phyloP scores from a whole-genome alignment of 2,888 invertebrate species.

The Apotomis betuletana region DNA sequence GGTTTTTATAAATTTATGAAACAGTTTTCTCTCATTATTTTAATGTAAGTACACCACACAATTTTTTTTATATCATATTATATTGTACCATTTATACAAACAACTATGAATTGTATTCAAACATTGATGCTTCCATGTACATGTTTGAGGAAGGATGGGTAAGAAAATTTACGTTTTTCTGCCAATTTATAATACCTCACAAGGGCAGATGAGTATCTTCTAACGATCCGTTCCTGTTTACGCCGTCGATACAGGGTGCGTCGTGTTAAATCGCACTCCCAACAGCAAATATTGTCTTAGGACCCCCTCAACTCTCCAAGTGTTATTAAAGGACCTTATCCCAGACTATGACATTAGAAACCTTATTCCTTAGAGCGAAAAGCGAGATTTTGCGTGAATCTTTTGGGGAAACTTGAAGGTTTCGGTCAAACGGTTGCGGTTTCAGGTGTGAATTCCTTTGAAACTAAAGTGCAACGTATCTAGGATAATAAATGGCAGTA shows the following conservation, averaged over 20 bases:
- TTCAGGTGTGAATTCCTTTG: slow-evolving; percentile 17
- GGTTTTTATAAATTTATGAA: no score
- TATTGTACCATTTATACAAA: no score
- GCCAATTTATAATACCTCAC: no score
- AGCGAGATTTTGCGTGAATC: background rate
- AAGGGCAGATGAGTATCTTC: background rate
- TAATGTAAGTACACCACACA: no score
- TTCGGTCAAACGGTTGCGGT: slow-evolving; percentile 5
- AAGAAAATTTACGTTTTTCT: no score
- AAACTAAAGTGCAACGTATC: background rate
- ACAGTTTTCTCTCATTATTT: no score
- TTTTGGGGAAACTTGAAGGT: background rate
- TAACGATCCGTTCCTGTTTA: background rate
- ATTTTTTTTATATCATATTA: no score
- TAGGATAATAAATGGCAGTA: background rate
- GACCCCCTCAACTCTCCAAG: slow-evolving; percentile 13
- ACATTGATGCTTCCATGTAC: no score
- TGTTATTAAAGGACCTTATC: slow-evolving; percentile 13
- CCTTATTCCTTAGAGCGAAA: background rate
- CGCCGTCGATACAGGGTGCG: background rate
- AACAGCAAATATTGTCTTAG: slow-evolving; percentile 26
- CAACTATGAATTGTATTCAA: no score
- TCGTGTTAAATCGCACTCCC: slow-evolving; percentile 17
- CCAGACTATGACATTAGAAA: background rate
- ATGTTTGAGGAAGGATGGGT: no score